Evolutionary conservation across 2,113 vertebrate genomes (phyloP), one percentile per base, ranked within the genome.

Genomic region (Tichodroma muraria): DNA sequence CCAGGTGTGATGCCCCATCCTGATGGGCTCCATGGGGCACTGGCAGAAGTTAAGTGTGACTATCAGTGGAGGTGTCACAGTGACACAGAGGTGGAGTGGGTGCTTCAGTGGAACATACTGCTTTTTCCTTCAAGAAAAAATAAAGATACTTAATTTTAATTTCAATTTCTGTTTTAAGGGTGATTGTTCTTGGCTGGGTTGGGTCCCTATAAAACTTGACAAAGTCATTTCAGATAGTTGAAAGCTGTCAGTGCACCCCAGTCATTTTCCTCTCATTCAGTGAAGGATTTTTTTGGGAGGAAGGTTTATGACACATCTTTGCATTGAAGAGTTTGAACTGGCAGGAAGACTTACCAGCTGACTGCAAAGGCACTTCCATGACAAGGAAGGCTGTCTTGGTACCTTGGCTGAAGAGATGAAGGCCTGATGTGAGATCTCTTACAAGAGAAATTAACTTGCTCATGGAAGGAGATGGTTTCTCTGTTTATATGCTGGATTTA

Each of bases 111-210:
- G 35, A 59, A 60, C 19, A 4, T 3, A 15, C 30, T 78, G 45
- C 53, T 81, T 75, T 92, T 84, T 37, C 28, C 30, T 75, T 63
- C 9, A 18, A 40, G 30, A 72, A 77, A 63, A 70, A 76, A 44
- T 13, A 50, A 76, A 82, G 45, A 73, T 73, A 61, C 42, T 94
- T 76, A 45, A 59, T 78, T 80, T 83, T 80, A 12, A 93, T 90
- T 93, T 90, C 60, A 12, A 93, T 90, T 93, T 90, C 60, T 90
- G 17, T 84, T 92, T 94, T 87, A 76, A 90, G 53, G 61, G 45
- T 93, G 72, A 93, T 78, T 85, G 86, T 79, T 92, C 73, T 89
- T 92, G 86, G 38, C 64, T 83, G 63, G 54, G 38, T 78, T 89
- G 44, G n/a, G 61, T 75, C 60, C 60, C 63, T 73, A 31, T 54